Evolutionary conservation across 92 coral and sea anemone species (phyloP).

Genomic region (Palythoa caribaeorum): DNA sequence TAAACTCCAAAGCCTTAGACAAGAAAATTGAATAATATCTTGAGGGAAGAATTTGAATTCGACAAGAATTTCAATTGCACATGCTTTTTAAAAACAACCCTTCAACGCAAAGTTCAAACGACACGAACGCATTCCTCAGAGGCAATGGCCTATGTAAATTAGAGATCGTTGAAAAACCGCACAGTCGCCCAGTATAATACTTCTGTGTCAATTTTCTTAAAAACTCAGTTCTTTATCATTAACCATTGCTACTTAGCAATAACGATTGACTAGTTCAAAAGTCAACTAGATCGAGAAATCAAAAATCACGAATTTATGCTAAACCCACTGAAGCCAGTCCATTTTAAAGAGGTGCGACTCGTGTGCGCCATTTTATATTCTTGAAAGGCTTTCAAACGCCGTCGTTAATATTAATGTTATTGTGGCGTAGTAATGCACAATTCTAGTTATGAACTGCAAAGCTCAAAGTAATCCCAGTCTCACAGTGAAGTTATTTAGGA

Average conservation of each 20-base stretch:
- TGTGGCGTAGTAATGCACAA: conserved; percentile 16
- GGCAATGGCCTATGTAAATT: conserved; percentile 61
- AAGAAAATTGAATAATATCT: not conserved
- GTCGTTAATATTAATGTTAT: conserved; percentile 41
- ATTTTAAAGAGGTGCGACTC: conserved; percentile 21
- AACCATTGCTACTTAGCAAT: not conserved
- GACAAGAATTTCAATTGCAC: not conserved
- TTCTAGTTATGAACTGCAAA: not conserved
- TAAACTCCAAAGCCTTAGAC: not conserved
- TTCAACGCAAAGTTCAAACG: conserved; percentile 24
- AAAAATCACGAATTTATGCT: not conserved
- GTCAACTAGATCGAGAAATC: not conserved
- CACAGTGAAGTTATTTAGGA: conserved; percentile 4
- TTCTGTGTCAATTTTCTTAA: not conserved
- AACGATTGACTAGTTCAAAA: not conserved
- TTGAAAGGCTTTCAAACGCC: conserved; percentile 20
- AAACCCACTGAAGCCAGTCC: conserved; percentile 22
- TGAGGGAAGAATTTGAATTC: not conserved
- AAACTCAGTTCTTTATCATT: not conserved
- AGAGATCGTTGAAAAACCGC: conserved; percentile 64
- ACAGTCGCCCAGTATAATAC: conserved; percentile 4
- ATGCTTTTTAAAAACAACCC: not conserved
- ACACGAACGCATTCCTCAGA: conserved; percentile 48
- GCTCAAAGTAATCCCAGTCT: conserved; percentile 25
- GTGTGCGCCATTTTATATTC: conserved; percentile 26